Percentiles rank a stretch among this genome's conserved stretches.
These are phyloP conservation scores for Lydus trimaculatus DNA, from an alignment of 2,888 invertebrate genomes.

Conservation along the genomic window DNA sequence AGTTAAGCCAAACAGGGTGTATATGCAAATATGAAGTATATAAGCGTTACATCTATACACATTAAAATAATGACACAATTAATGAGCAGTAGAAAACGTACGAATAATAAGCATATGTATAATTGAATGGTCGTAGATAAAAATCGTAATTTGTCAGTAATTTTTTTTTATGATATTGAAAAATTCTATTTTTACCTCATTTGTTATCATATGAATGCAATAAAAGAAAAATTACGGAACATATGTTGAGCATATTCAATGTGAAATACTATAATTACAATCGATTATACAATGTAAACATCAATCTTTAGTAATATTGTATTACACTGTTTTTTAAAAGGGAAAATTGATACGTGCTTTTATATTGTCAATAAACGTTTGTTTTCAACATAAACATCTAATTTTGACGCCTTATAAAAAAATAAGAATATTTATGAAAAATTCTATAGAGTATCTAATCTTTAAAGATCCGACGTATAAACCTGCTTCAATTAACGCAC, in stretches of 20 bases:
- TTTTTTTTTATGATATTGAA: not conserved
- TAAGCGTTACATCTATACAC: too few species aligned
- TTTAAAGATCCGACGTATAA: too few species aligned
- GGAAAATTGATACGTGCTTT: not conserved
- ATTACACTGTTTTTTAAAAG: not conserved
- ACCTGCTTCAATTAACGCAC: too few species aligned
- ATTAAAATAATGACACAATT: too few species aligned
- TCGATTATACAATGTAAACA: slow-evolving; percentile 6
- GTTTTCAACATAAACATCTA: not conserved
- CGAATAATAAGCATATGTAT: too few species aligned
- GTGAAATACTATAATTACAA: not conserved
- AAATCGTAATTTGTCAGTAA: too few species aligned
- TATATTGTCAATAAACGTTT: not conserved
- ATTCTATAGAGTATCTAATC: too few species aligned
- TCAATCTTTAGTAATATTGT: not conserved
- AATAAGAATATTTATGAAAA: too few species aligned
- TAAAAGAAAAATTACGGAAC: not conserved
- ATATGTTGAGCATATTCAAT: not conserved
- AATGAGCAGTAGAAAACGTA: too few species aligned
- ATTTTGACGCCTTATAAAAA: not conserved
- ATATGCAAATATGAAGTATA: too few species aligned
- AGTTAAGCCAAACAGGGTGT: too few species aligned
- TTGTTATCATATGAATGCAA: not conserved
- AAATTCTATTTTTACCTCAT: not conserved
- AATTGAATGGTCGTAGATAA: too few species aligned